Evolutionary conservation across 2,888 invertebrate species (phyloP).

Genomic region (Polietes domitor): DNA sequence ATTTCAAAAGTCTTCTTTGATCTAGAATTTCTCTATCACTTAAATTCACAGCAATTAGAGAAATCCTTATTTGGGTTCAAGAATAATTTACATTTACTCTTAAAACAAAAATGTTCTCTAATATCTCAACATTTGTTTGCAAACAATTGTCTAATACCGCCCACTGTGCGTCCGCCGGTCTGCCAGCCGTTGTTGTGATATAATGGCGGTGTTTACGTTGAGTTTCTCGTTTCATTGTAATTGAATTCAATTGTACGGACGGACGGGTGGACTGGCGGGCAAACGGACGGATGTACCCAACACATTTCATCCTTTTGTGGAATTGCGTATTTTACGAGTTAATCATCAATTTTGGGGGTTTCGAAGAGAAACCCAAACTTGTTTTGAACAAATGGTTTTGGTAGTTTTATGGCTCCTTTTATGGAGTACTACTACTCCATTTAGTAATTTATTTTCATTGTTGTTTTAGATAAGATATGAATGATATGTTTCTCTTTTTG

Average conservation of each 20-base stretch:
- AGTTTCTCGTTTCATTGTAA: conserved; percentile 10
- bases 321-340: conserved; percentile 10
- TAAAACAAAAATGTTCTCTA: too few species aligned
- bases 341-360: conserved; percentile 4
- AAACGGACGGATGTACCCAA: background rate
- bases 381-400: background rate
- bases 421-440: background rate
- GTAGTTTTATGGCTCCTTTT: conserved; percentile 15
- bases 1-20: too few species aligned
- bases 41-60: too few species aligned
- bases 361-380: background rate
- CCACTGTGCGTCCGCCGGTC: background rate
- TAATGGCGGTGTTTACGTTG: background rate
- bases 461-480: conserved; percentile 35
- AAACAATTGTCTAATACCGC: too few species aligned
- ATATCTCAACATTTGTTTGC: too few species aligned
- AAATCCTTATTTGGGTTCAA: too few species aligned
- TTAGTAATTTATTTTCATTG: conserved; percentile 22
- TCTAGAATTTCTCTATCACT: too few species aligned
- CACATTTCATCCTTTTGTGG: background rate
- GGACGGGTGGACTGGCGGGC: background rate
- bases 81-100: too few species aligned
- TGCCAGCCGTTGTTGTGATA: background rate
- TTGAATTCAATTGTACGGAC: conserved; percentile 18
- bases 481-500: background rate